Base-by-base conservation (phyloP, 2,888 invertebrate genomes). In the Rhagonycha fulva region DNA sequence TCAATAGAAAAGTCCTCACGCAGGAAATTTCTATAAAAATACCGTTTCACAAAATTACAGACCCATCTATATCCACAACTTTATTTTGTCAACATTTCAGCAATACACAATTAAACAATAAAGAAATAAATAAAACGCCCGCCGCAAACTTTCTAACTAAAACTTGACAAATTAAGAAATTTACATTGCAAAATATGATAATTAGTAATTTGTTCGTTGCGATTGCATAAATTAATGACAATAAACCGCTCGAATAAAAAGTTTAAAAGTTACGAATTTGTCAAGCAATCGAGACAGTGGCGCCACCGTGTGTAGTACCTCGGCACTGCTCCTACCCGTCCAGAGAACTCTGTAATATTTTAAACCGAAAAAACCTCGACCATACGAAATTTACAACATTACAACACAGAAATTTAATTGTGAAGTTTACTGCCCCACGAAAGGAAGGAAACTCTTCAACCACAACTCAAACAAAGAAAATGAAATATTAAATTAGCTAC, bases 1-100 rank as follows among this genome's bases (percentile, higher is more conserved):
- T 77, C 77, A 72, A 77, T 77, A 74, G 23, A 32, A 24, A 68
- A 72, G 73, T 68, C 61, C 63, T 70, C 26, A 66, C 60, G 60
- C 24, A 69, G 61, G 7, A 47, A 47, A 47, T 47, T 47, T n/a
- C n/a, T 47, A 47, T 47, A n/a, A 47, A 47, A 32, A 32, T 32
- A 47, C 47, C 47, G 12, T 47, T 47, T 47, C 47, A 12, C 12
- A 47, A 47, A 47, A 47, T 47, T 47, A 47, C n/a, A n/a, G n/a
- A n/a, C 47, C 47, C n/a, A 9, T n/a, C 47, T n/a, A 32, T 47
- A 9, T n/a, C 47, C 47, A 32, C 12, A 4, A 47, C 47, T 47
- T 5, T 2, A 47, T 47, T 47, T 47, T 47, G 7, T 47, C n/a
- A 7, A 47, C n/a, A 47, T 47, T 47, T 47, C 47, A 9, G 47